A percentile compares a stretch with the other conserved stretches of the same genome.
Evolutionary conservation across 2,888 invertebrate species (phyloP).

Genomic region (Protodeltote pygarga): DNA sequence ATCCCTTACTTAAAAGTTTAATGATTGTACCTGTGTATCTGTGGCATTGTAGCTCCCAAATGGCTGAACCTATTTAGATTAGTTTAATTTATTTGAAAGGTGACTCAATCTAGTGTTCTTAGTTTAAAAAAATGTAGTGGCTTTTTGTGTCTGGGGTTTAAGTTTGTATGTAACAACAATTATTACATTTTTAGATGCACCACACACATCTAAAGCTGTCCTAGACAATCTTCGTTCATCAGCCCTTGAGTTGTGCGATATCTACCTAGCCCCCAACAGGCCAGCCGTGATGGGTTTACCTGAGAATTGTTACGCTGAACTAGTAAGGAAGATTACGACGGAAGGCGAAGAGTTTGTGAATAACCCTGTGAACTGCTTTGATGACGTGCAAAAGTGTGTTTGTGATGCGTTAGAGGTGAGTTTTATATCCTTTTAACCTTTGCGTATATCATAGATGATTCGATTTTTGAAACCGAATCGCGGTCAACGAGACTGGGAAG

Average conservation of each 20-base stretch:
- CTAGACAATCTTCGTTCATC: constrained; percentile 78
- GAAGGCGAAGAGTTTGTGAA: constrained; percentile 78
- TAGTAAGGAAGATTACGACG: constrained; percentile 78
- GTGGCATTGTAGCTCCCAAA: too few species aligned
- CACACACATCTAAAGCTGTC: constrained; percentile 74
- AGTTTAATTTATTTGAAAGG: too few species aligned
- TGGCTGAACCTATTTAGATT: too few species aligned
- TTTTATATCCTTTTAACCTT: too few species aligned
- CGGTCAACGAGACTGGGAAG: too few species aligned
- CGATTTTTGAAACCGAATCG: too few species aligned
- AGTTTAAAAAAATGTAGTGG: too few species aligned
- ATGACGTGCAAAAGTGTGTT: constrained; percentile 91
- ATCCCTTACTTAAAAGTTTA: too few species aligned
- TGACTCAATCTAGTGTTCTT: too few species aligned
- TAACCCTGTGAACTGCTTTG: constrained; percentile 92
- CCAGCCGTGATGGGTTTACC: constrained; percentile 71
- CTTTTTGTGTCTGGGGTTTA: too few species aligned
- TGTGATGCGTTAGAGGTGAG: constrained; percentile 87
- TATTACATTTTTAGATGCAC: constrained; percentile 61
- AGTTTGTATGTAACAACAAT: neutral
- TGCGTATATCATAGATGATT: too few species aligned
- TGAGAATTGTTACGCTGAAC: constrained; percentile 71
- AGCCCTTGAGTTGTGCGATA: constrained; percentile 76
- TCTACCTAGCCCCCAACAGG: constrained; percentile 71
- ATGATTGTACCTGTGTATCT: too few species aligned